Percentiles rank a stretch among this genome's conserved stretches.
Conservation (phyloP, 2,888 invertebrate genomes). For the Drosophila nigritarsus region DNA sequence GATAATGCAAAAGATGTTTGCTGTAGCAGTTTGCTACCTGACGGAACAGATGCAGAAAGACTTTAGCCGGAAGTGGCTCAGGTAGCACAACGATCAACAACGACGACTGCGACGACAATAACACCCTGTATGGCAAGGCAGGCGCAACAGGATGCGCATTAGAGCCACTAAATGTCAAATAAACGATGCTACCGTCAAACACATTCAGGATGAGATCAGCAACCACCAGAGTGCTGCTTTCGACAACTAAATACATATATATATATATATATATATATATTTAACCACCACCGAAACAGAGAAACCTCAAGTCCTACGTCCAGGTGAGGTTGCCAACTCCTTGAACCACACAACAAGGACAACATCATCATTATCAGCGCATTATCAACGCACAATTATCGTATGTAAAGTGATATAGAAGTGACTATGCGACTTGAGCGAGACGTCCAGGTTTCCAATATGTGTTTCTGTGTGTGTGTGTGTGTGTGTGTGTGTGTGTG, state of each 20-base stretch:
- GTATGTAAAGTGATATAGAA: conserved; percentile 73
- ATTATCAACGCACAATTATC: conserved; percentile 78
- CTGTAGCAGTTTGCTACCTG: conserved; percentile 32
- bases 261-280: background rate
- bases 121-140: conserved; percentile 37
- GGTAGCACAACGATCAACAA: conserved; percentile 53
- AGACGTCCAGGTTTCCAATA: conserved; percentile 10
- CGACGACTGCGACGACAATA: background rate
- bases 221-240: conserved; percentile 26
- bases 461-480: conserved; percentile 11
- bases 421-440: conserved; percentile 32
- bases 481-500: conserved; percentile 12
- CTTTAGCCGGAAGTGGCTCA: conserved; percentile 69
- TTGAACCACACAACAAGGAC: conserved; percentile 20
- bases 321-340: conserved; percentile 37
- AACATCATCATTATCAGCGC: conserved; percentile 59
- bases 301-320: conserved; percentile 34
- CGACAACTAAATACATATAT: background rate
- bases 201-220: conserved; percentile 9
- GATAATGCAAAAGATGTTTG: conserved; percentile 19
- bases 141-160: conserved; percentile 78
- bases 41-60: conserved; percentile 32
- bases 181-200: conserved; percentile 31
- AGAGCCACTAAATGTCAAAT: conserved; percentile 70
- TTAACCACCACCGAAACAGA: conserved; percentile 47